phyloP scores from a whole-genome alignment of 2,113 vertebrate genomes.

The Perccottus glenii region DNA sequence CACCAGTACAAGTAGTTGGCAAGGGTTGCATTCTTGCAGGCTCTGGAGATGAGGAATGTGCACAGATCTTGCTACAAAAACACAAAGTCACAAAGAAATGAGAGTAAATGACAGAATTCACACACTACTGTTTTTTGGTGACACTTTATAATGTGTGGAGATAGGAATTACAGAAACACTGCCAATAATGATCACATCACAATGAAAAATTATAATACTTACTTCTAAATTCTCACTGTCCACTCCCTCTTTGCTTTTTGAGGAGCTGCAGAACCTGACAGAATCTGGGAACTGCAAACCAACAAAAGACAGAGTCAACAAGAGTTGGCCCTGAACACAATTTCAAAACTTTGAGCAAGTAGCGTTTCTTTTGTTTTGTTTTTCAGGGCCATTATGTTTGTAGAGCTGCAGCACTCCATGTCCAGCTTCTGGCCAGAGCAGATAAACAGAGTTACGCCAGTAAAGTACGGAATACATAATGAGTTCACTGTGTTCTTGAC shows the following conservation, averaged over 20 bases:
- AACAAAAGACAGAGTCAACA: slow-evolving; percentile 1
- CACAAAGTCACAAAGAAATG: slow-evolving; percentile 43
- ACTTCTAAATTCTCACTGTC: slow-evolving; percentile 92
- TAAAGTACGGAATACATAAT: slow-evolving; percentile 25
- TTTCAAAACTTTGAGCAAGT: slow-evolving; percentile 8
- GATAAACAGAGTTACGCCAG: slow-evolving; percentile 36
- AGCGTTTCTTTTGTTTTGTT: slow-evolving; percentile 11
- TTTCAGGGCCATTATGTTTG: slow-evolving; percentile 9
- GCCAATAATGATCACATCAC: too few species aligned
- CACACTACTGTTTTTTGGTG: too few species aligned
- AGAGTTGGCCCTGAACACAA: neutral
- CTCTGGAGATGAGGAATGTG: slow-evolving; percentile 96
- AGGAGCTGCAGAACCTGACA: slow-evolving; percentile 78
- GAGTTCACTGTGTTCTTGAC: slow-evolving; percentile 28
- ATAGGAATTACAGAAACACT: too few species aligned
- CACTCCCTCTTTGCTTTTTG: slow-evolving; percentile 88
- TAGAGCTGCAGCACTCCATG: slow-evolving; percentile 4
- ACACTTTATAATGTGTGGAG: too few species aligned
- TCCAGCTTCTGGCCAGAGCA: neutral
- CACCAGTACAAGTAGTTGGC: slow-evolving; percentile 99
- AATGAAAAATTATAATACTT: too few species aligned
- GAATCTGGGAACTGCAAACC: slow-evolving; percentile 86
- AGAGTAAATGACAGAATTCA: neutral
- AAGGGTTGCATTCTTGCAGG: slow-evolving; percentile 96
- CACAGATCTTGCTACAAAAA: slow-evolving; percentile 93